Base-by-base conservation (phyloP, 2,113 vertebrate species). In the Corapipo altera region DNA sequence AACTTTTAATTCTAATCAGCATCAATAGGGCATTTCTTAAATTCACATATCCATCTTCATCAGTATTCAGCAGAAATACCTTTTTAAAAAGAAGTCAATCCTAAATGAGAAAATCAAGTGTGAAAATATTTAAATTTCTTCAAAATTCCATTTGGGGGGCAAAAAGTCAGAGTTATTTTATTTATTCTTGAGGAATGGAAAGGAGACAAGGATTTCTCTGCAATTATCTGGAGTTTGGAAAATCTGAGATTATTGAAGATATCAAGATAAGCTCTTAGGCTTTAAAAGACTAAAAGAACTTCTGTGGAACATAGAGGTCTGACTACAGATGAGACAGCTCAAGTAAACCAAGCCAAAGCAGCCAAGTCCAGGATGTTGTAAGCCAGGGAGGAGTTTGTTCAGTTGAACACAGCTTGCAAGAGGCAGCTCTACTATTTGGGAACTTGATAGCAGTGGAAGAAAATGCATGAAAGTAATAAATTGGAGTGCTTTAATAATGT, bases 401-500 rank as follows among this genome's bases (percentile, higher is more conserved):
- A 59, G 33, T 2, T 35, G 54, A n/a, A 57, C 7, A 9, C 6
- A 24, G 33, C 22, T 44, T 49, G 26, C 54, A 39, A 77, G 41
- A 30, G 76, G 59, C 58, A 93, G 28, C 35, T 62, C 26, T 55
- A 12, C 26, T 12, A 24, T 61, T 64, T 80, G 46, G 79, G 57
- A 74, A 33, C 30, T 54, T 3, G 0, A 43, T 5, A 77, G 54
- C 3, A 3, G 32, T 6, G 4, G 30, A 59, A 62, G 21, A 65
- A 95, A 96, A 91, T 4, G 14, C 30, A 26, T 3, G 6, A 72
- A 74, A 19, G 48, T 43, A 82, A 89, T 44, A 84, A 92, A 92
- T 59, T 51, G 26, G 48, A 71, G 76, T 37, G 48, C 48, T 82
- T 95, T 91, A 89, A 95, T 95, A 91, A 91, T 44, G 65, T 32